Base-by-base conservation (phyloP, 1,140 invertebrate species). In the Chelonus insularis region DNA sequence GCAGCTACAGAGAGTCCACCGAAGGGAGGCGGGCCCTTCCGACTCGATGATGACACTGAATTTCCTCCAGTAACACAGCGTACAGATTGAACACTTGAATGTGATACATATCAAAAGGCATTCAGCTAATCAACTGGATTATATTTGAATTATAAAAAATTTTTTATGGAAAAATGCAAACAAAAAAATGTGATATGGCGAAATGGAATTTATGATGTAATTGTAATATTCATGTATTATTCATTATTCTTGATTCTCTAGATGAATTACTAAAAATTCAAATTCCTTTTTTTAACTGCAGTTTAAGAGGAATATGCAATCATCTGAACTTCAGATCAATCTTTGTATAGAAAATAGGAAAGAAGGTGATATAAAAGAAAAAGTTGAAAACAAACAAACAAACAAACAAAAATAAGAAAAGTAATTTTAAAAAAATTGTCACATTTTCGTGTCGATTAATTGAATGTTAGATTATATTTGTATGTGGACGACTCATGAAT, bases 21-120 rank as follows among this genome's bases (percentile, higher is more conserved):
- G 37, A 85, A 87, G 65, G 83, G 84, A 56, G 79, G 84, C 54
- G 78, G 71, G 36, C 68, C 74, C 16, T 88, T 92, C 75, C 86
- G 89, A 71, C 84, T 93, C 72, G 88, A 91, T 72, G 91, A 94
- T 78, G 91, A 91, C 57, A 83, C 85, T 55, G 91, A 94, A 79
- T 94, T 93, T 82, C 91, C 92, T 63, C 91, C 91, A 62, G 88
- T 93, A 45, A 86, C 86, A 7, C 87, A 89, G 69, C 86, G 87
- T 66, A 84, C 84, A 64, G 87, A 88, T 72, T 87, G 79, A 84
- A 63, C 20, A 7, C 8, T 25, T 14, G 52, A 16, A 12, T 21
- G 25, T 21, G 11, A 60, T 37, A 57, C 60, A 65, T 65, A 59
- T 61, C 59, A 61, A 52, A 37, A 41, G 59, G 41, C 25, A 55